Evolutionary conservation across 1,140 invertebrate genomes (phyloP).

Genomic region (Cataglyphis hispanica): DNA sequence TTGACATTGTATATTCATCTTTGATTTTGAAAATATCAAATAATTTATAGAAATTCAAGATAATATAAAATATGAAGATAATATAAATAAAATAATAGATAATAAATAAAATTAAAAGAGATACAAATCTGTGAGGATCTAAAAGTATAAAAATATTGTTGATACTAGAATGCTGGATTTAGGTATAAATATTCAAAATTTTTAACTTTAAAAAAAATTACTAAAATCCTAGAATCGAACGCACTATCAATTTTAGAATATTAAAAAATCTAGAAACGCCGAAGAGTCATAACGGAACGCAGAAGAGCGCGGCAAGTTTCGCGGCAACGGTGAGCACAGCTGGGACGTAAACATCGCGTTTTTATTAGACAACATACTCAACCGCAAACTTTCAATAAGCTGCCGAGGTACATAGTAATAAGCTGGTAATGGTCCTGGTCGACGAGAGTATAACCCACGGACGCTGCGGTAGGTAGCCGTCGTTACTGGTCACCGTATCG

Average conservation of each 20-base stretch:
- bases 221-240: not conserved
- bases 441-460: constrained; percentile 69
- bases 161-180: not conserved
- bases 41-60: too few species aligned
- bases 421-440: constrained; percentile 69
- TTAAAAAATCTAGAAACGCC: not conserved
- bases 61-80: too few species aligned
- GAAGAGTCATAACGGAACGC: not conserved
- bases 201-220: not conserved
- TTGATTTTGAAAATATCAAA: too few species aligned
- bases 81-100: too few species aligned
- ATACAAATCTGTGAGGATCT: not conserved
- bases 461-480: constrained; percentile 80
- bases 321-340: constrained; percentile 16
- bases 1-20: too few species aligned
- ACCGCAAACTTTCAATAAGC: constrained; percentile 74
- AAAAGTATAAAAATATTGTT: not conserved
- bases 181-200: not conserved
- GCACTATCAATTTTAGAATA: not conserved
- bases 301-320: constrained; percentile 5
- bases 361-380: constrained; percentile 75
- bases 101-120: not conserved
- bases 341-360: constrained; percentile 70
- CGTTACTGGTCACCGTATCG: constrained; percentile 78
- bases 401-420: constrained; percentile 74